Conservation (phyloP, 2,113 vertebrate genomes). For the Stegostoma tigrinum region DNA sequence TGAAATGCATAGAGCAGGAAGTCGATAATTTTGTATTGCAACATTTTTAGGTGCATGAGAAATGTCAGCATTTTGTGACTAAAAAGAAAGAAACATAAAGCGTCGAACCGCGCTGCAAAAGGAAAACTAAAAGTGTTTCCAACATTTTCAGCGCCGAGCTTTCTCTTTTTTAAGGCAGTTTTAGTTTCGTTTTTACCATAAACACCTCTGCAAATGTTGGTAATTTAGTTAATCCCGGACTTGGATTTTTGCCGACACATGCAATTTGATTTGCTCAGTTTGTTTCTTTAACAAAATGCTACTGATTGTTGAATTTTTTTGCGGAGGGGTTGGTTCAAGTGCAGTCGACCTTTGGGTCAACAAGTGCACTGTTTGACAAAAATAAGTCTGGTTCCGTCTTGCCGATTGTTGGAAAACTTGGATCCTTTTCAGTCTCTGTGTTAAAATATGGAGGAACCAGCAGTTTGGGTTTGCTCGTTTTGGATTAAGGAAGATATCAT, state of each 20-base stretch:
- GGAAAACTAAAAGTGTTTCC: constrained; percentile 6
- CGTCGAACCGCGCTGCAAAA: neutral
- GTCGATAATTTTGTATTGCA: neutral
- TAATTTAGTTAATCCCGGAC: neutral
- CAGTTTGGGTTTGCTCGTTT: neutral
- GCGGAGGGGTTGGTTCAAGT: neutral
- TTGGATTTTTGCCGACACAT: neutral
- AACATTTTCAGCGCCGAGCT: constrained; percentile 6
- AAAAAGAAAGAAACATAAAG: neutral
- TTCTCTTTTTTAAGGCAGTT: neutral
- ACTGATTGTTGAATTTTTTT: neutral
- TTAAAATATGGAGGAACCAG: constrained; percentile 17
- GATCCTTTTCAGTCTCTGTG: neutral
- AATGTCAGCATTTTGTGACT: neutral
- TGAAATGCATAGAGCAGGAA: neutral
- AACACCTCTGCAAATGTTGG: neutral
- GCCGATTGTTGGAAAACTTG: neutral
- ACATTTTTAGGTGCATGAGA: neutral
- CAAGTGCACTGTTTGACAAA: neutral
- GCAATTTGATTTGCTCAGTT: neutral
- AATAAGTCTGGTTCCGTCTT: neutral
- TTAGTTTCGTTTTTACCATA: constrained; percentile 35
- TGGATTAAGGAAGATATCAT: neutral
- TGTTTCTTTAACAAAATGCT: neutral
- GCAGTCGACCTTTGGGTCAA: neutral